Conservation (phyloP, 2,113 vertebrate species). For the Perca schrenkii region DNA sequence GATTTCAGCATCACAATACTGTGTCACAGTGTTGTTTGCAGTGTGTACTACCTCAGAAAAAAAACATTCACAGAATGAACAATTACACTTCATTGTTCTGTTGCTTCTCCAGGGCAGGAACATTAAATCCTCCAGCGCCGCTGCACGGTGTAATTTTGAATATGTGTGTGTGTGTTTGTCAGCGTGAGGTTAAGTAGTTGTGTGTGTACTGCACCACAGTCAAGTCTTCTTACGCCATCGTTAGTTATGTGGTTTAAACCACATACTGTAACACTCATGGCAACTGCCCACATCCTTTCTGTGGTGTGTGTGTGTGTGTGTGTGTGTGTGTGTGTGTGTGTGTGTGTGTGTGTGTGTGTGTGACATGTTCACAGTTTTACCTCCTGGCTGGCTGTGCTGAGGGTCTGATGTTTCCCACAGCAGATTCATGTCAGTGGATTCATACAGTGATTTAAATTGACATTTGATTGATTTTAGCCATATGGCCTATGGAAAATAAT, state of each 20-base stretch:
- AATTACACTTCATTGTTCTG: slow-evolving; percentile 32
- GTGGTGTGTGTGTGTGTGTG: neutral
- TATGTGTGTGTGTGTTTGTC: slow-evolving; percentile 3
- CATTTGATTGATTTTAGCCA: slow-evolving; percentile 3
- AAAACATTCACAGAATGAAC: slow-evolving; percentile 27
- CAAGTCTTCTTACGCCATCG: slow-evolving; percentile 6
- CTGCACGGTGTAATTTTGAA: slow-evolving; percentile 18
- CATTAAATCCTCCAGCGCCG: neutral
- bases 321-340: slow-evolving; percentile 17
- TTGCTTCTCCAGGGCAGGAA: neutral
- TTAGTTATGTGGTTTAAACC: slow-evolving; percentile 27
- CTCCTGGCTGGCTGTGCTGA: slow-evolving; percentile 1
- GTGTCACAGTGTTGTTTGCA: slow-evolving; percentile 3
- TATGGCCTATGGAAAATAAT: neutral
- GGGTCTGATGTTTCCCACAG: slow-evolving; percentile 26
- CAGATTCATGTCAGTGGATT: neutral
- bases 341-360: slow-evolving; percentile 15
- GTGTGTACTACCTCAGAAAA: slow-evolving; percentile 10
- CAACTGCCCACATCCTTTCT: slow-evolving; percentile 45
- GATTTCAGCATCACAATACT: neutral
- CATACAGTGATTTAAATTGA: neutral
- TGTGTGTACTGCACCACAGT: slow-evolving; percentile 17
- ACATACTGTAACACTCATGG: slow-evolving; percentile 21
- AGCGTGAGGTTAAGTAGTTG: neutral
- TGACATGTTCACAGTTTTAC: slow-evolving; percentile 22